Percentiles rank a stretch among this genome's conserved stretches.
Evolutionary conservation across 2,888 invertebrate genomes (phyloP).

Genomic region (Eilema sororculum): DNA sequence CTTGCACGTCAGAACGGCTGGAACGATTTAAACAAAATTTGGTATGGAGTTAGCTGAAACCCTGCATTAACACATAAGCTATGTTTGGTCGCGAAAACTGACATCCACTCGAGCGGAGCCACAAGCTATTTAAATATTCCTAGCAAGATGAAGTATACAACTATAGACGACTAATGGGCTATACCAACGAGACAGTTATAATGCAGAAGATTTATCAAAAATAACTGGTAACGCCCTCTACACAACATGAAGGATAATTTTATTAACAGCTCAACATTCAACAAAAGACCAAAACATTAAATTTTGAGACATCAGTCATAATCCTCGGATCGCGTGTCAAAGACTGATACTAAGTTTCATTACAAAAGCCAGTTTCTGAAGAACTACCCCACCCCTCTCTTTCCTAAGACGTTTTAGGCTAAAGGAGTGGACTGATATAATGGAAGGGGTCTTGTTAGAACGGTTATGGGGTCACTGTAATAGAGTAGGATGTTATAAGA

Average conservation of each 20-base stretch:
- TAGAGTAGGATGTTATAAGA: slow-evolving; percentile 54
- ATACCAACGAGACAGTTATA: not conserved
- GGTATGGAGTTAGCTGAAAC: too few relatives aligned
- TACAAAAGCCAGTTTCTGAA: slow-evolving; percentile 35
- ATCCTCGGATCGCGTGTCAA: slow-evolving; percentile 80
- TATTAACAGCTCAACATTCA: slow-evolving; percentile 45
- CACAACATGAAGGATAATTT: slow-evolving; percentile 11
- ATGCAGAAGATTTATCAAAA: not conserved
- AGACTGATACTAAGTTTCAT: slow-evolving; percentile 60
- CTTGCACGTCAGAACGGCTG: too few relatives aligned
- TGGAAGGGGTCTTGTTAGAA: slow-evolving; percentile 36
- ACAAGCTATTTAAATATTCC: too few relatives aligned
- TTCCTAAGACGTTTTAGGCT: not conserved
- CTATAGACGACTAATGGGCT: not conserved
- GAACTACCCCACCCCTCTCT: slow-evolving; percentile 36
- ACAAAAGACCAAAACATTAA: slow-evolving; percentile 63
- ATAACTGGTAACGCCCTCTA: not conserved
- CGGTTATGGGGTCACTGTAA: slow-evolving; percentile 54
- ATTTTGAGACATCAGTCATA: slow-evolving; percentile 70
- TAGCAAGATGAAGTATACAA: too few relatives aligned
- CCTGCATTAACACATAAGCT: too few relatives aligned
- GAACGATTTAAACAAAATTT: too few relatives aligned
- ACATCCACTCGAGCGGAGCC: too few relatives aligned
- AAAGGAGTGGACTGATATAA: slow-evolving; percentile 25
- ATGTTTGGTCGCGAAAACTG: too few relatives aligned